Evolutionary conservation across 2,888 invertebrate genomes (phyloP).

Genomic region (Rosalia funebris): DNA sequence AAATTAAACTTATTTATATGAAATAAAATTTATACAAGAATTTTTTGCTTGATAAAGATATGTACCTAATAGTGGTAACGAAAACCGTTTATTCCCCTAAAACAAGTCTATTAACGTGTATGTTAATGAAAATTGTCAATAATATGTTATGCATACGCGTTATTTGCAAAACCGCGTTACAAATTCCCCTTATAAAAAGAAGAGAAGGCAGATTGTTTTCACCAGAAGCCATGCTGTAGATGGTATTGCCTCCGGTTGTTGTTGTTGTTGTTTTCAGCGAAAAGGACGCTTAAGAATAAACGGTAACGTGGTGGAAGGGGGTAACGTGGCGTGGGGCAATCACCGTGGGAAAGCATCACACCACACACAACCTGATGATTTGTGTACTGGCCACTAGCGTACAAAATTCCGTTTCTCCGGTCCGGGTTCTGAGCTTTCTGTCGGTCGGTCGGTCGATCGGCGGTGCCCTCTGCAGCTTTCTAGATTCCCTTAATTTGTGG

Average conservation of each 20-base stretch:
- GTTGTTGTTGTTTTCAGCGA: constrained; percentile 48
- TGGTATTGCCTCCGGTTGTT: constrained; percentile 58
- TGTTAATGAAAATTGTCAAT: neutral
- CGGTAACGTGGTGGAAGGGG: constrained; percentile 41
- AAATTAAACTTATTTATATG: no score
- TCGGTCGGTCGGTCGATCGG: no score
- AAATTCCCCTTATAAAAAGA: constrained; percentile 9
- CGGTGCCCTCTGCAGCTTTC: no score
- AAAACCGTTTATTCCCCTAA: neutral
- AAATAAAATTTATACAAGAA: no score
- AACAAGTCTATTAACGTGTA: neutral
- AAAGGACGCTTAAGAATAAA: constrained; percentile 28
- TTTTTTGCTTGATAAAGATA: no score
- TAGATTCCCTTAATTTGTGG: no score
- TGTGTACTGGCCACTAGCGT: constrained; percentile 53
- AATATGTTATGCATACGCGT: neutral
- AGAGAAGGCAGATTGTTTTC: constrained; percentile 11
- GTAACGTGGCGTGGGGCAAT: constrained; percentile 46
- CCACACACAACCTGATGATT: constrained; percentile 59
- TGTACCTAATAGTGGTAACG: no score
- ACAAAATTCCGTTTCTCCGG: constrained; percentile 42
- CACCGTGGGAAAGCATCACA: constrained; percentile 61
- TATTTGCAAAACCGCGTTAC: constrained; percentile 7
- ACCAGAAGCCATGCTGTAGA: constrained; percentile 45
- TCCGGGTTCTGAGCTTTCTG: constrained; percentile 1